phyloP scores from a whole-genome alignment of 2,888 invertebrate species.

The Nipponacmea schrenckii region DNA sequence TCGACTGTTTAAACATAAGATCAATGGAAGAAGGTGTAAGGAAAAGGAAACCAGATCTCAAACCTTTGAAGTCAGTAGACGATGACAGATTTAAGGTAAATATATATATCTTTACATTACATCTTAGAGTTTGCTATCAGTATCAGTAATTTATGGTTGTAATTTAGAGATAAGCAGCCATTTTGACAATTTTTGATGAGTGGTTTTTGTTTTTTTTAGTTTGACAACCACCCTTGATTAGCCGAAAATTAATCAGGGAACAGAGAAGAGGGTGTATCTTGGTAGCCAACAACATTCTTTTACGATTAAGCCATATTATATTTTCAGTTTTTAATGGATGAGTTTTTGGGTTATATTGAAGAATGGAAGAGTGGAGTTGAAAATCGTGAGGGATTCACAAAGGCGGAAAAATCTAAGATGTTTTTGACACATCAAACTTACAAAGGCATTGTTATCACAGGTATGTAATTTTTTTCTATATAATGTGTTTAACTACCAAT shows the following conservation, averaged over 20 bases:
- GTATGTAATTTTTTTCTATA: not conserved
- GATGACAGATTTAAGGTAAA: not conserved
- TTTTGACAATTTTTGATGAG: too few relatives aligned
- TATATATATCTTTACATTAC: too few relatives aligned
- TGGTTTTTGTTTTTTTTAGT: too few relatives aligned
- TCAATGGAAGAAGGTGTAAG: not conserved
- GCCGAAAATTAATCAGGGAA: too few relatives aligned
- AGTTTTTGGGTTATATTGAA: not conserved
- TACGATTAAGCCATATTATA: not conserved
- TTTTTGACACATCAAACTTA: not conserved
- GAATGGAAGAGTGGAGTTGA: not conserved
- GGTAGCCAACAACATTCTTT: too few relatives aligned
- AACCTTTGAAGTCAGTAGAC: not conserved
- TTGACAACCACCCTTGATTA: too few relatives aligned
- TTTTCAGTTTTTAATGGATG: not conserved
- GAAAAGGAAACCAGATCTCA: not conserved
- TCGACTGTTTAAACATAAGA: not conserved
- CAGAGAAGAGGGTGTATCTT: too few relatives aligned
- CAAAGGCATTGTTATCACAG: not conserved
- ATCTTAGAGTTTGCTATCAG: too few relatives aligned
- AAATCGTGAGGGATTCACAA: not conserved
- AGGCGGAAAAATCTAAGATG: not conserved
- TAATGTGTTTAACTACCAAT: too few relatives aligned
- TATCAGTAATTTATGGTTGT: too few relatives aligned
- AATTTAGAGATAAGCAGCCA: too few relatives aligned